Evolutionary conservation across 2,797 vertebrate genomes (phyloP), one percentile per base, ranked within the genome.

Genomic region (Galagoides demidoff): DNA sequence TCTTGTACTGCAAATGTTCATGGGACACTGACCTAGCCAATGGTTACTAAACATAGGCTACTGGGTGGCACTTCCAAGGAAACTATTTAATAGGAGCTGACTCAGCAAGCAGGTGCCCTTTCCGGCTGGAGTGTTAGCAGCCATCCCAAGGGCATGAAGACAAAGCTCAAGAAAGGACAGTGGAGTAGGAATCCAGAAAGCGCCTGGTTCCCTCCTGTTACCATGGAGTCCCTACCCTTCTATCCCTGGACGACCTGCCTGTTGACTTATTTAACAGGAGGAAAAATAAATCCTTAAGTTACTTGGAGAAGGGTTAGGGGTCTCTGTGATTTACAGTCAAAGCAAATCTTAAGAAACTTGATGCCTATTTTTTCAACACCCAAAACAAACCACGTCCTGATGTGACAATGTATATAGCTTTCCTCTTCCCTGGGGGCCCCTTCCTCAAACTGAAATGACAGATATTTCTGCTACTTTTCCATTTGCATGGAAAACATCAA

Each of bases 391-490:
- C 29, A 70, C 19, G 43, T 57, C 52, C 92, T 52, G 39, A 55
- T 37, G 31, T 61, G 66, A 61, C 31, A 25, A 12, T 29, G 0
- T 16, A 17, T 27, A 1, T 37, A 17, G 27, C 13, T 89, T 52
- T 81, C 52, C 61, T 68, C 23, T 78, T 87, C 57, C 79, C 76
- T 63, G 70, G 61, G 43, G 81, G 74, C n/a, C 29, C 37, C 49
- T 77, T 71, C 81, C 79, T 87, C 64, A 43, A 81, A 31, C 71
- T 59, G 63, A 95, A 93, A 59, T 81, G 74, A 87, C 63, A 39
- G 39, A 55, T 83, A 86, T n/a, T 93, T 70, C 89, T 79, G 45
- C 45, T 89, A 17, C 66, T 95, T 96, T 89, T 78, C 70, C 66
- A 84, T 91, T 78, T 92, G 90, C 92, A 81, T 68, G 61, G 45